These are phyloP conservation scores for Hypomecis atomaria DNA, from an alignment of 2,888 invertebrate genomes.

Conservation along the genomic window DNA sequence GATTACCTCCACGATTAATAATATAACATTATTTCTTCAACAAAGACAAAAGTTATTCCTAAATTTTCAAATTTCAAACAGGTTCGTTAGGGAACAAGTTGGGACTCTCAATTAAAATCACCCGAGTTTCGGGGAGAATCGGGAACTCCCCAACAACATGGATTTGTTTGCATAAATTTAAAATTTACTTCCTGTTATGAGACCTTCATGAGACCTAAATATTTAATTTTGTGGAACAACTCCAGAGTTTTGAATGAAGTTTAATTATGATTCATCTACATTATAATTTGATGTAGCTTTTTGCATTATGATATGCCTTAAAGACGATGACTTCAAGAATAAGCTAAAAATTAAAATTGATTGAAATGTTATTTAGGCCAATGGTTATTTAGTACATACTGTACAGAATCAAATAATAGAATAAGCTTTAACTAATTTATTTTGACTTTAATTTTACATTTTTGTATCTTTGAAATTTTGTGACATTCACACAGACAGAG, in stretches of 20 bases:
- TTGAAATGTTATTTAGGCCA: too few species aligned
- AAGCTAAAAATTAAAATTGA: too few species aligned
- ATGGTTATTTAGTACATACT: too few species aligned
- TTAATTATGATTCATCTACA: neutral
- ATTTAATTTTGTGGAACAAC: conserved; percentile 16
- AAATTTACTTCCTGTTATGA: conserved; percentile 34
- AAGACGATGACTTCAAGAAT: too few species aligned
- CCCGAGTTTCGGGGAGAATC: conserved; percentile 20
- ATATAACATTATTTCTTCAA: conserved; percentile 27
- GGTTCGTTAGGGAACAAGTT: conserved; percentile 31
- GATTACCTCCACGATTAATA: conserved; percentile 31
- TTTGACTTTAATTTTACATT: too few species aligned
- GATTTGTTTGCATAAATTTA: conserved; percentile 46
- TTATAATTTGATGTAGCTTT: too few species aligned
- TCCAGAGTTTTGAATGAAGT: neutral
- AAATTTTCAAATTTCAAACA: conserved; percentile 25
- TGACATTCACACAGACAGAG: too few species aligned
- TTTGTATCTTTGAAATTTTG: too few species aligned
- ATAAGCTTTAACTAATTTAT: too few species aligned
- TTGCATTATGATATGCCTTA: too few species aligned
- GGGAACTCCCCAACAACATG: conserved; percentile 32
- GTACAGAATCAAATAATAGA: too few species aligned
- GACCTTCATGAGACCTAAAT: conserved; percentile 26
- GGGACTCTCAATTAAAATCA: conserved; percentile 26
- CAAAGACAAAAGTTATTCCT: conserved; percentile 33